Percentiles rank a stretch among this genome's conserved stretches.
Conservation (phyloP, 2,113 vertebrate genomes). For the Pelodiscus sinensis region DNA sequence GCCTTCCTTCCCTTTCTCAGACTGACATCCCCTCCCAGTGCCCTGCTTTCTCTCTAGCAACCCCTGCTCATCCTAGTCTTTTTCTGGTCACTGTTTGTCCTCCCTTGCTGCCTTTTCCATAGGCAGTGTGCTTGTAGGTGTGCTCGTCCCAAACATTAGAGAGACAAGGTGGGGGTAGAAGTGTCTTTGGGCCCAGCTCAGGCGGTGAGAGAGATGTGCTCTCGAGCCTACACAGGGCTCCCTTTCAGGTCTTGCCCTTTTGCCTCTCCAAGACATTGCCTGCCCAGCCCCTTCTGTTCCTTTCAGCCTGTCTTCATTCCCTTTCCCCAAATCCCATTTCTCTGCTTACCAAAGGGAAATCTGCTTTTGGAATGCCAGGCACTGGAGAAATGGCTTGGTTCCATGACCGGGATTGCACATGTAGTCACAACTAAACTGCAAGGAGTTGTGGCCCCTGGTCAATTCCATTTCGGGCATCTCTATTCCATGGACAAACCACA, state of each 20-base stretch:
- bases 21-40: no score
- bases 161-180: not conserved
- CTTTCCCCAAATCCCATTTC: not conserved
- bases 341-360: fast-evolving
- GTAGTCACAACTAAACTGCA: not conserved
- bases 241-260: not conserved
- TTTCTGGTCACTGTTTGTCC: not conserved
- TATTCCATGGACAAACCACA: not conserved
- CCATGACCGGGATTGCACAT: not conserved
- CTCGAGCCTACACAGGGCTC: no score
- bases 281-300: not conserved
- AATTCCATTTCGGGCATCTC: not conserved
- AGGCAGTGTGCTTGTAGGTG: not conserved
- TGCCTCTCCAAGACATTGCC: not conserved
- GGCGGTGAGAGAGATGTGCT: no score
- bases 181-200: not conserved
- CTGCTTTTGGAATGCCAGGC: not conserved
- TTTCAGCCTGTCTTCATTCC: not conserved
- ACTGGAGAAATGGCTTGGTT: not conserved
- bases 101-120: not conserved
- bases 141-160: not conserved
- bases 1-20: not conserved
- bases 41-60: not conserved
- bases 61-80: not conserved
- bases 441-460: not conserved